Conservation (phyloP, 2,797 vertebrate species). For the Sphenodon punctatus region DNA sequence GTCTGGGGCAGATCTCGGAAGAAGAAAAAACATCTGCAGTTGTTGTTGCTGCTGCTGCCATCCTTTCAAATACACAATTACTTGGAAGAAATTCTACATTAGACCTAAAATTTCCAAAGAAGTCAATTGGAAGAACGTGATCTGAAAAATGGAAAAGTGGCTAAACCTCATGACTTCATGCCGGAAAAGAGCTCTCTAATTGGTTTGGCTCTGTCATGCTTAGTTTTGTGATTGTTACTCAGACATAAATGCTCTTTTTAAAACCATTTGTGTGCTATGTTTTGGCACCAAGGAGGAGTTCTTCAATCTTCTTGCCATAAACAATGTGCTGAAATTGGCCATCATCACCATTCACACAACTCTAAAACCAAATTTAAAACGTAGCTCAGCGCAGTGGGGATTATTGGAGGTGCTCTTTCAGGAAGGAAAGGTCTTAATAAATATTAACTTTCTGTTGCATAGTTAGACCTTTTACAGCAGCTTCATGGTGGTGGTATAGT, state of each 20-base stretch:
- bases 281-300: neutral
- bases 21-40: neutral
- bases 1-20: neutral
- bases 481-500: fast-evolving
- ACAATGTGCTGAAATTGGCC: fast-evolving
- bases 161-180: neutral
- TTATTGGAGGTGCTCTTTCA: neutral
- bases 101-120: conserved; percentile 20
- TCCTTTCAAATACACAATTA: no score
- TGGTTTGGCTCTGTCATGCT: no score
- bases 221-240: neutral
- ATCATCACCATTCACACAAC: neutral
- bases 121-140: neutral
- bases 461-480: fast-evolving
- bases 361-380: neutral
- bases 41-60: no score
- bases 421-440: neutral
- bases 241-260: no score
- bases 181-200: neutral
- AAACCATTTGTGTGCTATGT: fast-evolving
- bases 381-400: fast-evolving
- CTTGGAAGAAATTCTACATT: neutral
- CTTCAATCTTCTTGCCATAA: fast-evolving
- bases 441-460: neutral
- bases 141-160: neutral